Conservation (phyloP, 2,888 invertebrate genomes). For the Stenichneumon culpator region DNA sequence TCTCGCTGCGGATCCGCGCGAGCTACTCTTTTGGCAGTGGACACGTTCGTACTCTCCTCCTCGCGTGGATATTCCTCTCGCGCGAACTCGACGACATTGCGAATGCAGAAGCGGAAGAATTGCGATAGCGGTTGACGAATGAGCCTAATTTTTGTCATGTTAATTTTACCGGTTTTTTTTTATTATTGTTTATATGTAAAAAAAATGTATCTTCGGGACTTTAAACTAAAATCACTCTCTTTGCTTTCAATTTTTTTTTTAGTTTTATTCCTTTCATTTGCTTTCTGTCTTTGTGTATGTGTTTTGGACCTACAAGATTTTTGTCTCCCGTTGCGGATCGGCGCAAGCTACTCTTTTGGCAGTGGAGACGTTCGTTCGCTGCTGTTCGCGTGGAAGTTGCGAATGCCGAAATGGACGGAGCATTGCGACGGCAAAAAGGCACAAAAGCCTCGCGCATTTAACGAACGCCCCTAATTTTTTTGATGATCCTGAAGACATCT, state of each 20-base stretch:
- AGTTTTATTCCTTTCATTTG: constrained; percentile 69
- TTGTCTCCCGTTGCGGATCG: not conserved
- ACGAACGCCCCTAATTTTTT: not conserved
- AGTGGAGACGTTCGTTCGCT: constrained; percentile 22
- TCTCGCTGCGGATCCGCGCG: not conserved
- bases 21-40: constrained; percentile 39
- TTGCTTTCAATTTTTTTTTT: constrained; percentile 80
- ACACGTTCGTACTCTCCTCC: constrained; percentile 6
- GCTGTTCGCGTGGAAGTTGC: not conserved
- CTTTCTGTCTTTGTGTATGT: constrained; percentile 65
- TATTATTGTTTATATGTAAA: too few species aligned
- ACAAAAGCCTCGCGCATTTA: too few species aligned
- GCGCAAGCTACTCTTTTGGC: constrained; percentile 28
- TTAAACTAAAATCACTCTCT: too few species aligned
- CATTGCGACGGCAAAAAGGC: not conserved
- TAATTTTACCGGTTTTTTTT: too few species aligned
- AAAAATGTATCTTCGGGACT: too few species aligned
- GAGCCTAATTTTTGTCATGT: too few species aligned
- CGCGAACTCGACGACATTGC: not conserved
- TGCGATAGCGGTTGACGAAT: not conserved
- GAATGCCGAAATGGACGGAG: not conserved
- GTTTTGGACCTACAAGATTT: constrained; percentile 65
- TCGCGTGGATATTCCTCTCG: not conserved
- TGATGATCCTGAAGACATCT: too few species aligned
- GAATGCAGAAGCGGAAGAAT: not conserved